A percentile compares a stretch with the other conserved stretches of the same genome.
These are phyloP conservation scores for Pangasius macronema DNA, from an alignment of 2,797 vertebrate genomes.

Conservation along the genomic window DNA sequence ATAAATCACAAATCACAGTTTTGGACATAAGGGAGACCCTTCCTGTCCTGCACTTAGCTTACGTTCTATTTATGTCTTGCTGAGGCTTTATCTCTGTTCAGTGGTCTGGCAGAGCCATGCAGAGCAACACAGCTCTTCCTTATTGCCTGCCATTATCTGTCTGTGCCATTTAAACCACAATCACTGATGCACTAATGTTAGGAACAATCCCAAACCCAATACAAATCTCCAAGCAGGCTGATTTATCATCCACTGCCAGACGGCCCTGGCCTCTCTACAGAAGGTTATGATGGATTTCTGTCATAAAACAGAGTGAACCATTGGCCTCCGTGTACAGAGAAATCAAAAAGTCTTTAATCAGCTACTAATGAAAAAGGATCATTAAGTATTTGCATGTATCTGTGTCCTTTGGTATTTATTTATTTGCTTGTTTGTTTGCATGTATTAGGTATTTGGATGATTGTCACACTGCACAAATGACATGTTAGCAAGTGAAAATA, in stretches of 20 bases:
- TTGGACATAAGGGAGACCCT: not conserved
- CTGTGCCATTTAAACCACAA: slow-evolving; percentile 32
- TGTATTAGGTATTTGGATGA: not conserved
- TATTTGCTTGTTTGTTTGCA: not conserved
- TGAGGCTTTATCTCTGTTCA: slow-evolving; percentile 5
- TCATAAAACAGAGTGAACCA: not conserved
- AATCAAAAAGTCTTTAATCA: not conserved
- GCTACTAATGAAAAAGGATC: not conserved
- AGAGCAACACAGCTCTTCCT: slow-evolving; percentile 34
- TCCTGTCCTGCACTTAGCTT: not conserved
- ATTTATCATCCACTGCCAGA: slow-evolving; percentile 12
- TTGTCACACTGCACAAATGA: not conserved
- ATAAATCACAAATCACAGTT: not conserved
- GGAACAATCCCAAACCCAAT: slow-evolving; percentile 14
- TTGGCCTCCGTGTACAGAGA: not conserved
- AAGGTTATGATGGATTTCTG: not conserved
- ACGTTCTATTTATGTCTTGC: slow-evolving; percentile 32
- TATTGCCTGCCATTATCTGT: slow-evolving; percentile 26
- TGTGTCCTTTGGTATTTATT: not conserved
- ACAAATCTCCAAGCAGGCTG: not conserved
- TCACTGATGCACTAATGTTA: slow-evolving; percentile 36
- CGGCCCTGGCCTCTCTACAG: not conserved
- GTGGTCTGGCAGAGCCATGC: slow-evolving; percentile 25
- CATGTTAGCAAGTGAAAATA: not conserved
- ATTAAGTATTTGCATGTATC: not conserved